Evolutionary conservation across 2,888 invertebrate species (phyloP), one percentile per base, ranked within the genome.

Genomic region (Epinotia ramella): DNA sequence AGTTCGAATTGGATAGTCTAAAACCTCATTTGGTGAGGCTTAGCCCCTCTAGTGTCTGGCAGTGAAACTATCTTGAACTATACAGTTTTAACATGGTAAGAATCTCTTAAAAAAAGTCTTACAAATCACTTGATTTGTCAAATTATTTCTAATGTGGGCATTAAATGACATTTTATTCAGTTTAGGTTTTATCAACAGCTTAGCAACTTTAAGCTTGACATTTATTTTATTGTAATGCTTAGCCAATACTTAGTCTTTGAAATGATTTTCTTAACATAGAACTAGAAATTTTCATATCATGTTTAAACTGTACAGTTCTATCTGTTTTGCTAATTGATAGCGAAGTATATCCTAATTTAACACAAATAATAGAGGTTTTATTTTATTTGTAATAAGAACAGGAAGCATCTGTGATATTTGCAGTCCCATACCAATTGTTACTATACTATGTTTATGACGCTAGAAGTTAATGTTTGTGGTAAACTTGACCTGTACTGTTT

Each of bases 401-500:
- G 85, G 89, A 87, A 88, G 89, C 89, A 90, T 89, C 93, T 94
- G 94, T 94, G 94, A 94, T 94, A 94, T 91, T 91, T 86, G 88
- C 90, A 92, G 92, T 93, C 86, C 84, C 65, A 82, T 89, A 84
- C 91, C 93, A 91, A 89, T 85, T 89, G 89, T 87, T 87, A 80
- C 86, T 88, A 85, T 87, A 80, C 86, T 88, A 86, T 85, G 84
- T 86, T 91, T 89, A 88, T 89, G 44, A 89, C 83, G n/a, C 77
- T 76, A 59, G 57, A 65, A 40, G 56, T n/a, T 9, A 40, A 49
- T 62, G 65, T 66, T 71, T 56, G 18, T 71, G 70, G 65, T 75
- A 71, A 71, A 65, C 76, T 83, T 84, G 77, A 80, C 82, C 81
- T 24, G 20, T 59, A 44, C 16, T 68, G 20, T 24, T 62, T n/a